A percentile compares a stretch with the other conserved stretches of the same genome.
phyloP scores from a whole-genome alignment of 2,113 vertebrate genomes.

The Ceratotherium simum region DNA sequence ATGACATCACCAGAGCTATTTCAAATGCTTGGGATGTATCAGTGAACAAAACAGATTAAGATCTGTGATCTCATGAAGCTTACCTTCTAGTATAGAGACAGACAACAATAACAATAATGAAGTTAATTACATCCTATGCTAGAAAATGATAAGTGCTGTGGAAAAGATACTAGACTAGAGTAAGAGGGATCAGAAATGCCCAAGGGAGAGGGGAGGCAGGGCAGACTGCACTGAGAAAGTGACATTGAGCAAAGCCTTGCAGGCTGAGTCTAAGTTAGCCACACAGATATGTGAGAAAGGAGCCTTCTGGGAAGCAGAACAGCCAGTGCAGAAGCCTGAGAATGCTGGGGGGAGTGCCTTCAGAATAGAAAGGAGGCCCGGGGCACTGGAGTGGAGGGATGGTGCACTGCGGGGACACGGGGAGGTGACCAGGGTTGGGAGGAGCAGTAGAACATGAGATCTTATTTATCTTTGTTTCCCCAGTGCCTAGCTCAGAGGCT shows the following conservation, averaged over 20 bases:
- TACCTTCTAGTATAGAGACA: not conserved
- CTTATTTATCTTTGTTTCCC: not conserved
- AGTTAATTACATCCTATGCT: not conserved
- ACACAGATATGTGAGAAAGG: not conserved
- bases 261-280: not conserved
- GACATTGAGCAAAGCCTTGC: not conserved
- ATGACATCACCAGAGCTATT: not conserved
- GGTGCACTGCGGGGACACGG: fast-evolving
- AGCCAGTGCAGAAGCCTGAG: not conserved
- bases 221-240: not conserved
- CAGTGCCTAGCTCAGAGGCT: not conserved
- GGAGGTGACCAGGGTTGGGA: not conserved
- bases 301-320: not conserved
- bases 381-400: not conserved
- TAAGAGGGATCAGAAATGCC: not conserved
- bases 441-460: not conserved
- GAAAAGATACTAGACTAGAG: not conserved
- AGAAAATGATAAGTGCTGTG: not conserved
- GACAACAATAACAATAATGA: not conserved
- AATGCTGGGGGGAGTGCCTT: not conserved
- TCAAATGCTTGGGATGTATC: not conserved
- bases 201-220: not conserved
- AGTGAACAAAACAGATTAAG: not conserved
- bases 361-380: not conserved
- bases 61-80: not conserved